phyloP scores from a whole-genome alignment of 2,888 invertebrate genomes.

The Caenorhabditis becei region DNA sequence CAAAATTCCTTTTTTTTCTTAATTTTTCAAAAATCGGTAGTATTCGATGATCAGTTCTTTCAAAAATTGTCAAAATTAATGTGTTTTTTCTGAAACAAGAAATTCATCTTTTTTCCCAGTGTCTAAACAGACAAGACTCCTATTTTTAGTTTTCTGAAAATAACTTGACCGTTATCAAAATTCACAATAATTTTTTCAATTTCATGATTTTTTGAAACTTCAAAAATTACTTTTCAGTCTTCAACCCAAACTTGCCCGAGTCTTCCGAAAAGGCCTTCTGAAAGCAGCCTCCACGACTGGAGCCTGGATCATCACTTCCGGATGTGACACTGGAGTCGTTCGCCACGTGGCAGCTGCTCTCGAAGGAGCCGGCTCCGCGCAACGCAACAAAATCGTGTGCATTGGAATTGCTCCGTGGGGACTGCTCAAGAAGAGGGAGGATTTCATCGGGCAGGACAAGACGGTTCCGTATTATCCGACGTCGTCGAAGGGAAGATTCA shows the following conservation, averaged over 20 bases:
- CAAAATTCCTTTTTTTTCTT: too few species aligned
- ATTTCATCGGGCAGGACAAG: slow-evolving; percentile 75
- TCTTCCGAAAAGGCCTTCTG: slow-evolving; percentile 93
- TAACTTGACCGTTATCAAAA: too few species aligned
- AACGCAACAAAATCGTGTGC: slow-evolving; percentile 86
- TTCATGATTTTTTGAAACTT: neutral
- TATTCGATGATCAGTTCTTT: too few species aligned
- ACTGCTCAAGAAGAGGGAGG: slow-evolving; percentile 85
- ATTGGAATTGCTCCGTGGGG: slow-evolving; percentile 99
- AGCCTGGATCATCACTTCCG: slow-evolving; percentile 96
- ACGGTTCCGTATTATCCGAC: slow-evolving; percentile 76
- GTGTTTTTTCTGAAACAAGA: too few species aligned
- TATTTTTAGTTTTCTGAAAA: too few species aligned
- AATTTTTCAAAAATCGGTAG: too few species aligned
- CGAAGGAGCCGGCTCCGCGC: slow-evolving; percentile 75
- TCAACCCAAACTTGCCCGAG: slow-evolving; percentile 94
- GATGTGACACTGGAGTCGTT: slow-evolving; percentile 88
- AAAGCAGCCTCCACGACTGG: slow-evolving; percentile 96
- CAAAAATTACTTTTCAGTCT: slow-evolving; percentile 59
- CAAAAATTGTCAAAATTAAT: too few species aligned
- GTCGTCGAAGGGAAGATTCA: slow-evolving; percentile 73
- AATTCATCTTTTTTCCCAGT: too few species aligned
- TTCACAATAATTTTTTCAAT: neutral
- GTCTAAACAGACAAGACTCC: too few species aligned
- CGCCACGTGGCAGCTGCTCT: slow-evolving; percentile 87